phyloP scores from a whole-genome alignment of 1,140 invertebrate genomes.

The Heterodera carotae region DNA sequence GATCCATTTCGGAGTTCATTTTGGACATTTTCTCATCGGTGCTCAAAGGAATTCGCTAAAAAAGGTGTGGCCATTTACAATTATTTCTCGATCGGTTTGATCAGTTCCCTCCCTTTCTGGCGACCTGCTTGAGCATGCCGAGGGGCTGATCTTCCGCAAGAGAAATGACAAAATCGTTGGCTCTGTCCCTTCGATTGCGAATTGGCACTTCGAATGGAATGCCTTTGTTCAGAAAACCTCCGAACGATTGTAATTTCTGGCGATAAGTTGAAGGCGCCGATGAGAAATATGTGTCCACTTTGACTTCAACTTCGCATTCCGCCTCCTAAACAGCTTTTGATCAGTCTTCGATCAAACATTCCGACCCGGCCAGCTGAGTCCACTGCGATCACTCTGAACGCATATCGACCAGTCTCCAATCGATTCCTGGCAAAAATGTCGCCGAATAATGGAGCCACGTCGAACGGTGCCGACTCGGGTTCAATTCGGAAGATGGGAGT shows the following conservation, averaged over 20 bases:
- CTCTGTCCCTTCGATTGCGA: conserved; percentile 26
- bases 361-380: conserved; percentile 47
- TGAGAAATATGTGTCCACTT: neutral
- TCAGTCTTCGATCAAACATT: neutral
- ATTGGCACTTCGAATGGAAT: neutral
- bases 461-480: conserved; percentile 47
- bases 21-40: conserved; percentile 35
- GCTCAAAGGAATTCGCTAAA: conserved; percentile 34
- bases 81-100: neutral
- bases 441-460: conserved; percentile 45
- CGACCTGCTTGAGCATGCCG: conserved; percentile 39
- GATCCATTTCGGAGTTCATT: conserved; percentile 11
- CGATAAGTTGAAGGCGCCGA: neutral
- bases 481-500: conserved; percentile 41
- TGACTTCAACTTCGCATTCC: conserved; percentile 7
- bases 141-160: conserved; percentile 43
- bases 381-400: conserved; percentile 46
- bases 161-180: conserved; percentile 30
- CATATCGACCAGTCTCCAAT: conserved; percentile 34
- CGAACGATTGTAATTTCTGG: neutral
- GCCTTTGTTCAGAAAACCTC: conserved; percentile 2
- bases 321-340: conserved; percentile 2
- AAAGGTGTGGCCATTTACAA: neutral
- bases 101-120: neutral
- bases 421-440: conserved; percentile 42